A percentile compares a stretch with the other conserved stretches of the same genome.
Conservation (phyloP, 1,140 invertebrate species). For the Chrysoperla carnea region DNA sequence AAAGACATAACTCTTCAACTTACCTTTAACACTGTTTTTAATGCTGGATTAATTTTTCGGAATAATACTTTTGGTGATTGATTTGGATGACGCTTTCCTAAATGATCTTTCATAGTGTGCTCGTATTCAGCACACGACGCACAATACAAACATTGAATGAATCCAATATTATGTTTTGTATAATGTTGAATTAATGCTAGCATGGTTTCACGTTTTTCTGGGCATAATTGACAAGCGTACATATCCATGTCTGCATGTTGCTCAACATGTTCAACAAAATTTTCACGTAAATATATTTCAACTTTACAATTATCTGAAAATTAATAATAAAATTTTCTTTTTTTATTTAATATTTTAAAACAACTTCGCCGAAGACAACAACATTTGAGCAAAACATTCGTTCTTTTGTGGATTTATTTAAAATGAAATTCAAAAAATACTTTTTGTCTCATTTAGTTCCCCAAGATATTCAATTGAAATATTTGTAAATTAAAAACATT, state of each 20-base stretch:
- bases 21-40: neutral
- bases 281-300: neutral
- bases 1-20: no score
- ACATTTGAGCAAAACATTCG: no score
- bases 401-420: no score
- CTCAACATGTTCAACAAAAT: neutral
- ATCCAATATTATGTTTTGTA: conserved; percentile 7
- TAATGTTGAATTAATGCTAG: neutral
- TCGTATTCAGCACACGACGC: conserved; percentile 22
- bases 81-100: conserved; percentile 31
- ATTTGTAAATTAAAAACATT: no score
- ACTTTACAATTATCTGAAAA: neutral
- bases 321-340: no score
- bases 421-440: no score
- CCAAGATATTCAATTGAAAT: no score
- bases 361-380: no score
- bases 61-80: neutral
- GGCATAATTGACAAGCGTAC: neutral
- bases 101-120: conserved; percentile 35
- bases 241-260: neutral
- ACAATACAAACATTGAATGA: conserved; percentile 26
- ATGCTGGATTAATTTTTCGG: neutral
- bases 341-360: no score
- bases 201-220: neutral
- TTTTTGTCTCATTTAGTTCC: no score